These are phyloP conservation scores for Scylla paramamosain DNA, from an alignment of 1,140 invertebrate species.

Conservation along the genomic window DNA sequence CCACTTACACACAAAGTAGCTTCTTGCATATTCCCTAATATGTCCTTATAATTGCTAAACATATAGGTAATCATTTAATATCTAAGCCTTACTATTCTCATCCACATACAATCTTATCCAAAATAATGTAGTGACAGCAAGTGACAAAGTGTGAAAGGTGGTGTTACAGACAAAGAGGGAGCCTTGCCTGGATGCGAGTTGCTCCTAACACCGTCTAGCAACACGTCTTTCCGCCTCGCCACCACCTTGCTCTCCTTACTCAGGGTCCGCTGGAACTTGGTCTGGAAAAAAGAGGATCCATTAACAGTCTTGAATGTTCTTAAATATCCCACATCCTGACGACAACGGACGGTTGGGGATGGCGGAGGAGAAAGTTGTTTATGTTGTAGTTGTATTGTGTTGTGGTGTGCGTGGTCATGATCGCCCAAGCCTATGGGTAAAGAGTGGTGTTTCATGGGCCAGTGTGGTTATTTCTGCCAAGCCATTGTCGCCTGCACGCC, in stretches of 20 bases:
- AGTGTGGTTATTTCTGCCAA: not conserved
- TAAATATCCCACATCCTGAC: not conserved
- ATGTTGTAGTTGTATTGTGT: not conserved
- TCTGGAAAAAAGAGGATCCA: conserved; percentile 35
- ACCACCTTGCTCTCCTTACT: conserved; percentile 66
- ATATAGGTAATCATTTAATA: too few species aligned
- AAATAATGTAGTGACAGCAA: too few species aligned
- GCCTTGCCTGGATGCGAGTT: conserved; percentile 67
- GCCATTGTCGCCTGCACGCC: too few species aligned
- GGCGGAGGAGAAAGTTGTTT: not conserved
- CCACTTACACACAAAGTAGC: too few species aligned
- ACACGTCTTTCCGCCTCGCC: conserved; percentile 53
- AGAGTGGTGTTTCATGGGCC: not conserved
- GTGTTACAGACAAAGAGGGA: too few species aligned
- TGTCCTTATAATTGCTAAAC: too few species aligned
- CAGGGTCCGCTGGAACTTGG: conserved; percentile 65
- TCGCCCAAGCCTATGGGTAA: not conserved
- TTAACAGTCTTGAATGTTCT: not conserved
- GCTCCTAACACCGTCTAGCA: conserved; percentile 64
- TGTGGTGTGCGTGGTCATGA: not conserved
- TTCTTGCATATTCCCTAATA: too few species aligned
- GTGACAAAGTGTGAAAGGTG: too few species aligned
- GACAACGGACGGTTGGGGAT: not conserved
- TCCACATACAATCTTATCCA: too few species aligned
- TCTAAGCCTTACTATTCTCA: too few species aligned